Conservation (phyloP, 53 echinoderm and acorn worm species). For the Hippasteria phrygiana region DNA sequence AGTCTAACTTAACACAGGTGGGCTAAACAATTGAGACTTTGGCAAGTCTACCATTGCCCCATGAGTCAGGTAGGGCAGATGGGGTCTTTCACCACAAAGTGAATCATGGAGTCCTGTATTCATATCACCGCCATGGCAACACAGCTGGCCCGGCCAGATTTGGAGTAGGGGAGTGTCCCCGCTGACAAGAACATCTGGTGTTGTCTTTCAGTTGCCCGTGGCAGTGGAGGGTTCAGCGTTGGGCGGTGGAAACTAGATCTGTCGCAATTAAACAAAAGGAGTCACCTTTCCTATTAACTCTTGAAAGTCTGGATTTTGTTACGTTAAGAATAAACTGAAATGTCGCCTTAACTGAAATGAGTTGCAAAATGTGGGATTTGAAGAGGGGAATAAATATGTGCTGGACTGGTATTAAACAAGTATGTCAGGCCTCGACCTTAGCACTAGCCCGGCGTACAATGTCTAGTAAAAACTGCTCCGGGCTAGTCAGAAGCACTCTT, state of each 20-base stretch:
- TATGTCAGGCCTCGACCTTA: too few species aligned
- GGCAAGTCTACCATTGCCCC: background rate
- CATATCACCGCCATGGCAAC: slow-evolving; percentile 13
- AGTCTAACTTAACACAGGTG: too few species aligned
- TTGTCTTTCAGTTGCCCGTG: slow-evolving; percentile 19
- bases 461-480: too few species aligned
- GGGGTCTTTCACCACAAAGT: slow-evolving; percentile 35
- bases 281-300: background rate
- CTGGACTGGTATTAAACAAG: too few species aligned
- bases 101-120: slow-evolving; percentile 6
- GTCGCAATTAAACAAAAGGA: background rate
- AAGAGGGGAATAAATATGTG: too few species aligned
- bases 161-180: background rate
- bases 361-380: too few species aligned
- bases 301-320: too few species aligned
- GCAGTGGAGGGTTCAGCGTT: background rate
- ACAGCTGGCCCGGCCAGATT: slow-evolving; percentile 22
- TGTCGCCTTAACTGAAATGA: too few species aligned
- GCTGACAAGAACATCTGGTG: slow-evolving; percentile 10
- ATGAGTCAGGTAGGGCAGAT: slow-evolving; percentile 3
- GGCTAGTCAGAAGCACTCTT: too few species aligned
- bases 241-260: background rate
- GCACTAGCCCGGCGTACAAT: too few species aligned
- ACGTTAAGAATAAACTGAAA: too few species aligned
- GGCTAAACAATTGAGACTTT: too few species aligned